Conservation (phyloP, 2,113 vertebrate species). For the Tyto alba region DNA sequence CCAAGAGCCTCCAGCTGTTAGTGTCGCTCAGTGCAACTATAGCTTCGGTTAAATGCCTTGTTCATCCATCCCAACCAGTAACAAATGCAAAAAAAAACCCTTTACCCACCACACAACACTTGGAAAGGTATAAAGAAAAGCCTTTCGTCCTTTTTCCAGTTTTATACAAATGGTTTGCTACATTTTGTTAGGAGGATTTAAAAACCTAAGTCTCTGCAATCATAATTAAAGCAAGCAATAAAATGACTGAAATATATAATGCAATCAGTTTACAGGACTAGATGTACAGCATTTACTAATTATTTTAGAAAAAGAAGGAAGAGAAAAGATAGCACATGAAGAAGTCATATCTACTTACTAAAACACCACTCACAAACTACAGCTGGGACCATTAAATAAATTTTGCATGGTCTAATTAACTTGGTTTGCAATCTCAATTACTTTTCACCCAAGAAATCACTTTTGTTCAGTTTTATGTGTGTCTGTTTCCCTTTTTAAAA, state of each 20-base stretch:
- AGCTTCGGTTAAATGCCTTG: not conserved
- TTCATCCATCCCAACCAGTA: not conserved
- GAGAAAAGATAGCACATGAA: not conserved
- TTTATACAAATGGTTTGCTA: conserved; percentile 27
- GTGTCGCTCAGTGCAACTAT: not conserved
- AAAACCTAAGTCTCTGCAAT: conserved; percentile 49
- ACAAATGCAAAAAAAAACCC: not conserved
- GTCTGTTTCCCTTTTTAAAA: conserved; percentile 78
- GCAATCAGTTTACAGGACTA: conserved; percentile 14
- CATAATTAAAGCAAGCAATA: conserved; percentile 68
- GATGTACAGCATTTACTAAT: conserved; percentile 26
- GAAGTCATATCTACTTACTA: not conserved
- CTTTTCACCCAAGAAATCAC: conserved; percentile 76
- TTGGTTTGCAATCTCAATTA: conserved; percentile 79
- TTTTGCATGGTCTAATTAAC: conserved; percentile 80
- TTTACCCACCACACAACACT: not conserved
- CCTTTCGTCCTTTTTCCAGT: not conserved
- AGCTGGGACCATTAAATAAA: conserved; percentile 75
- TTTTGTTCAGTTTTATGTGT: conserved; percentile 74
- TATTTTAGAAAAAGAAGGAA: conserved; percentile 18
- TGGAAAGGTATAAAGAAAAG: not conserved
- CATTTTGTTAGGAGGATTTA: conserved; percentile 58
- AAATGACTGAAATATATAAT: conserved; percentile 53
- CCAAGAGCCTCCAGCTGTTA: not conserved
- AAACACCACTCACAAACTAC: conserved; percentile 23